Conservation (phyloP, 2,888 invertebrate species). For the Blomia tropicalis region DNA sequence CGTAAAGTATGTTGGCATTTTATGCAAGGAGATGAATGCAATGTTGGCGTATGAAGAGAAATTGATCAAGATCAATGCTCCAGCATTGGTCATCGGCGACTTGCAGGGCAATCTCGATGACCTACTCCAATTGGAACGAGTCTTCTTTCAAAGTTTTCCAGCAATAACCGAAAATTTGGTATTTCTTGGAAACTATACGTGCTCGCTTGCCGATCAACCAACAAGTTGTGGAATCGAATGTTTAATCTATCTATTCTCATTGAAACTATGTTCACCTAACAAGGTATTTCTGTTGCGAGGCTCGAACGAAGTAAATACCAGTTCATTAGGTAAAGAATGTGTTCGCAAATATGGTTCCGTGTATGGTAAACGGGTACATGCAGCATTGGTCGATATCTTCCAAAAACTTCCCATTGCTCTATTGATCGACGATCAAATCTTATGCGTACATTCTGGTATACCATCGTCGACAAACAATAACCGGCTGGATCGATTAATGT, state of each 20-base stretch:
- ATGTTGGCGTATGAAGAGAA: slow-evolving; percentile 33
- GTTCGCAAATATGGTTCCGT: slow-evolving; percentile 47
- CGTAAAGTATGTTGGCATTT: background rate
- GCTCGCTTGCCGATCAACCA: too few species aligned
- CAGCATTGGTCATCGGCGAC: slow-evolving; percentile 49
- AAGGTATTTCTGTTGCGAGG: slow-evolving; percentile 51
- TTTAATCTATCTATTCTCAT: slow-evolving; percentile 47
- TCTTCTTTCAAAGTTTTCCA: slow-evolving; percentile 53
- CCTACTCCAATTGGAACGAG: slow-evolving; percentile 50
- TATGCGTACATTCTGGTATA: slow-evolving; percentile 43
- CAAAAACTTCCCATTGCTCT: slow-evolving; percentile 57
- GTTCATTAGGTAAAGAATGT: slow-evolving; percentile 54
- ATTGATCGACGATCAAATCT: slow-evolving; percentile 54
- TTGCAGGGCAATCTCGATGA: slow-evolving; percentile 57
- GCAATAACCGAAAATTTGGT: slow-evolving; percentile 48
- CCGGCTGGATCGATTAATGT: background rate
- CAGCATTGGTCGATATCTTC: slow-evolving; percentile 51
- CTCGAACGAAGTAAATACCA: slow-evolving; percentile 58
- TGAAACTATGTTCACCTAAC: slow-evolving; percentile 50
- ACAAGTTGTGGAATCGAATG: slow-evolving; percentile 47
- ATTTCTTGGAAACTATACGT: too few species aligned
- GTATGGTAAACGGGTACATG: slow-evolving; percentile 50
- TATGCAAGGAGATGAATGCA: slow-evolving; percentile 1
- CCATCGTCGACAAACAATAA: background rate
- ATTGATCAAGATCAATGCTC: slow-evolving; percentile 42